A percentile compares a stretch with the other conserved stretches of the same genome.
phyloP scores from a whole-genome alignment of 2,113 vertebrate species.

The Apaloderma vittatum region DNA sequence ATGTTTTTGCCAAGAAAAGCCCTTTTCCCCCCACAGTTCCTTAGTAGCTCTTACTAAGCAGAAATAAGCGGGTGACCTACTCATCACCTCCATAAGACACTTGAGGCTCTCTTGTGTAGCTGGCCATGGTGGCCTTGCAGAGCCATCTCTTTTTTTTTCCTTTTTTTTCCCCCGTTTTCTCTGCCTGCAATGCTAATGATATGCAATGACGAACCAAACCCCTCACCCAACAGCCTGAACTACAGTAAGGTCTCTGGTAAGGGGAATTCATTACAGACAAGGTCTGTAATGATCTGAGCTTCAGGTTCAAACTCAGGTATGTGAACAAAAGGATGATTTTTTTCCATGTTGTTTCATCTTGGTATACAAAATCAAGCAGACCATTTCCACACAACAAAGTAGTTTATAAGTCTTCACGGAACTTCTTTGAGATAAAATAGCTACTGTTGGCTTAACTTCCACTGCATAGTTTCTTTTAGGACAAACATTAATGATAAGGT shows the following conservation, averaged over 20 bases:
- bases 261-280: background rate
- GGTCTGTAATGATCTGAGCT: background rate
- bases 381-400: background rate
- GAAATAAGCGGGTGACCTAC: background rate
- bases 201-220: background rate
- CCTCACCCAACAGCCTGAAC: background rate
- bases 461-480: background rate
- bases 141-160: background rate
- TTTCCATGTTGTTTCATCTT: rapidly evolving
- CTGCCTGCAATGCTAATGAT: too few species aligned
- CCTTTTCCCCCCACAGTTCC: background rate
- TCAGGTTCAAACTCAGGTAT: background rate
- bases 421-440: background rate
- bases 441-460: background rate
- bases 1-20: background rate
- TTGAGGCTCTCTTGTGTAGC: background rate
- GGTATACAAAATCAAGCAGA: background rate
- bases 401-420: background rate
- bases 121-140: background rate
- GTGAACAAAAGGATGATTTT: background rate
- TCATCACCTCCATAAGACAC: background rate
- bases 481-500: background rate
- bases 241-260: background rate
- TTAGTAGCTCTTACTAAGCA: background rate
- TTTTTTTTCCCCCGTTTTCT: background rate